phyloP scores from a whole-genome alignment of 2,113 vertebrate genomes.

The Geothlypis trichas region DNA sequence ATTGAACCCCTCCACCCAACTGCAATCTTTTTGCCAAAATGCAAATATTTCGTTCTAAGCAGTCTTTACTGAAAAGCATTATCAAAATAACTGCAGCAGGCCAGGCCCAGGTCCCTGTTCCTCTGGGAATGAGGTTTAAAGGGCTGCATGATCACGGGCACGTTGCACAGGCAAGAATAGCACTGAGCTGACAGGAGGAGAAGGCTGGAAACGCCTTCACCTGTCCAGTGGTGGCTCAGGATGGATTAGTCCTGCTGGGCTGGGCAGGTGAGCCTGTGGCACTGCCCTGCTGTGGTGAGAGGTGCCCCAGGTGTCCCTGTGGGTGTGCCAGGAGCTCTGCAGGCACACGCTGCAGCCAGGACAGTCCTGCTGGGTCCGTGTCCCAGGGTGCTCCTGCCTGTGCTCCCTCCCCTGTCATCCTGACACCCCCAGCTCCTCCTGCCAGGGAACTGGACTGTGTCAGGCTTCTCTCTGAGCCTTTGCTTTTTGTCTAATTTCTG shows the following conservation, averaged over 20 bases:
- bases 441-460: not conserved
- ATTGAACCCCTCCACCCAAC: not conserved
- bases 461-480: not conserved
- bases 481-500: not conserved
- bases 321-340: not conserved
- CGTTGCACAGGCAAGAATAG: not conserved
- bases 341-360: not conserved
- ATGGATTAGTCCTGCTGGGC: not conserved
- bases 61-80: not conserved
- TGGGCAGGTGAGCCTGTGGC: not conserved
- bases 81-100: not conserved
- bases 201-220: not conserved
- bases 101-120: not conserved
- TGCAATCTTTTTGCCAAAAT: not conserved
- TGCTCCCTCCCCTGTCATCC: not conserved
- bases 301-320: not conserved
- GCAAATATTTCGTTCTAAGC: not conserved
- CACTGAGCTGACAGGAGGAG: not conserved
- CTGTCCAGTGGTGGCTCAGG: not conserved
- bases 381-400: not conserved
- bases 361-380: fast-evolving
- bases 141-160: not conserved
- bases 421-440: not conserved
- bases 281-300: not conserved
- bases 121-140: not conserved